Conservation (phyloP, 2,797 vertebrate genomes). For the Limnodromus scolopaceus region DNA sequence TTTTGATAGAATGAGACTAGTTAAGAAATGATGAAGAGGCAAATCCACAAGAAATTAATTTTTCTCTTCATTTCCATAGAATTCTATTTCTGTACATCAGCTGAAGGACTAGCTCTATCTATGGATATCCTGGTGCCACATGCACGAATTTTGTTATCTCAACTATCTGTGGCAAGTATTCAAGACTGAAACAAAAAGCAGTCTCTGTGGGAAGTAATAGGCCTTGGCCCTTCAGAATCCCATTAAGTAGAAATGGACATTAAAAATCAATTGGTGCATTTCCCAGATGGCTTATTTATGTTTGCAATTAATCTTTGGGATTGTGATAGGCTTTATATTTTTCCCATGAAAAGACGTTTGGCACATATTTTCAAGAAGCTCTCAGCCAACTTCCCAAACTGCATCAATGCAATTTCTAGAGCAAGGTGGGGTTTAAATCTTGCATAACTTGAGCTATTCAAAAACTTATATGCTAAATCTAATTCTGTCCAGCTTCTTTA, state of each 20-base stretch:
- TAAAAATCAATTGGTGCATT: neutral
- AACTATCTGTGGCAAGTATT: neutral
- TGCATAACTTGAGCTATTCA: neutral
- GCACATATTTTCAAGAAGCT: neutral
- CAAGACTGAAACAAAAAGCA: neutral
- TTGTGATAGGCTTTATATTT: neutral
- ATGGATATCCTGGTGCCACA: neutral
- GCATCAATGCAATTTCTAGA: neutral
- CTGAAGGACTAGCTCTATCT: neutral
- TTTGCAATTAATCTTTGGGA: neutral
- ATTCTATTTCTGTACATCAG: neutral
- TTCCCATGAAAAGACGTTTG: neutral
- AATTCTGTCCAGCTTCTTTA: neutral
- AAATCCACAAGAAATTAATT: neutral
- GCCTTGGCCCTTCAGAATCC: neutral
- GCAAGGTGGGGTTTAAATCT: neutral
- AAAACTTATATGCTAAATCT: neutral
- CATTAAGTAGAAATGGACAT: neutral
- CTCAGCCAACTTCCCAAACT: neutral
- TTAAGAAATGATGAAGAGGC: neutral
- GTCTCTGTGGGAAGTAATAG: neutral
- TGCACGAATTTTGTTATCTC: neutral
- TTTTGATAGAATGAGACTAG: neutral
- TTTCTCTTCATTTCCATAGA: neutral
- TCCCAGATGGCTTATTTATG: neutral